Evolutionary conservation across 2,888 invertebrate genomes (phyloP), one percentile per base, ranked within the genome.

Genomic region (Lacanobia wlatinum): DNA sequence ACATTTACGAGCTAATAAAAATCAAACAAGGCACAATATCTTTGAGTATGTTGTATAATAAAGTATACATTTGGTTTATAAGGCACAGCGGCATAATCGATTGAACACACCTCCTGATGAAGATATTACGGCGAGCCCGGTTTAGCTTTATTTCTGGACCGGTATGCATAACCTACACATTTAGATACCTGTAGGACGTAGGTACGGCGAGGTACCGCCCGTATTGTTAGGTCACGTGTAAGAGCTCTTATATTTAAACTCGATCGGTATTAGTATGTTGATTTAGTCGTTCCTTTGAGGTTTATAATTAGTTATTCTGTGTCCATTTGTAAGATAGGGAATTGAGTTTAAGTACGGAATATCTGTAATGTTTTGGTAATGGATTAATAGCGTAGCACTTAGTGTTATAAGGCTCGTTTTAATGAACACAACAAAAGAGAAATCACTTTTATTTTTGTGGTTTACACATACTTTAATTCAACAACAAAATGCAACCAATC

Each of bases 71-170:
- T 86, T 76, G 78, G 83, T 83, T 82, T 84, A 83, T 84, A 87
- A 84, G 78, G 87, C 89, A 88, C 89, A 87, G 86, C 90, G 88
- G 90, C 89, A 89, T 93, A 94, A 95, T 95, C 94, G 95, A 94
- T 94, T 90, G 93, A 93, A 92, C 93, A 94, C 94, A 94, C 94
- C 94, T 94, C 94, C 93, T 92, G 93, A 95, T 95, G 93, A 95
- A 95, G 95, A 94, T 94, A 94, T 95, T 94, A 93, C 90, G 84
- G 84, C 87, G 88, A 91, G 90, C 92, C 89, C 91, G 92, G 92
- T 92, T 90, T 84, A 87, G 89, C 91, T 91, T 93, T 94, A 94
- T 94, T 94, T 93, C 92, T 94, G 93, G 90, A 92, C 85, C 90
- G 88, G 89, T 84, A 84, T 85, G 85, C 83, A 87, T 85, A 87